Percentiles rank a stretch among this genome's conserved stretches.
These are phyloP conservation scores for Odontocolon sp. DNA, from an alignment of 2,888 invertebrate genomes.

Conservation along the genomic window DNA sequence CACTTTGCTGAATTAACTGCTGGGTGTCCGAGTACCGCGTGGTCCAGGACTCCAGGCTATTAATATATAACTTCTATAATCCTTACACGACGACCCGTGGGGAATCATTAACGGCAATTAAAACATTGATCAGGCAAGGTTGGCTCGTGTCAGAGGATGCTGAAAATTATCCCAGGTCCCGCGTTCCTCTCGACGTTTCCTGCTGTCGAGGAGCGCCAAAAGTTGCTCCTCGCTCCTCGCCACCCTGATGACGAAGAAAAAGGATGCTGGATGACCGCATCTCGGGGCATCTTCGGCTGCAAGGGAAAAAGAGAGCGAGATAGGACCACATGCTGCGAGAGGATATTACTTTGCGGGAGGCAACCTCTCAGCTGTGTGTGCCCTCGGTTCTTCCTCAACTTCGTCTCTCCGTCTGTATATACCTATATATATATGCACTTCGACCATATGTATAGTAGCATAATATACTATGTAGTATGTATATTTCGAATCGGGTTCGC, in stretches of 20 bases:
- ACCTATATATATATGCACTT: constrained; percentile 39
- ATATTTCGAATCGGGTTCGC: constrained; percentile 55
- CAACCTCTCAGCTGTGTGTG: constrained; percentile 51
- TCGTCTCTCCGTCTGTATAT: constrained; percentile 31
- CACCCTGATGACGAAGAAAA: constrained; percentile 29
- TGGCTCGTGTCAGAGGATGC: constrained; percentile 1
- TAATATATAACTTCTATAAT: constrained; percentile 3
- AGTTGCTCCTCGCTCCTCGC: constrained; percentile 23
- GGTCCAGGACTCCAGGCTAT: too few relatives aligned
- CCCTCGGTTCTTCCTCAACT: constrained; percentile 48
- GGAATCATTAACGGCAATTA: constrained; percentile 50
- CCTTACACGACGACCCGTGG: background rate
- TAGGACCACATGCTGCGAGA: constrained; percentile 76
- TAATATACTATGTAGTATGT: constrained; percentile 46
- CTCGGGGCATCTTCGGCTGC: background rate
- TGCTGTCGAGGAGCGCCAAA: constrained; percentile 34
- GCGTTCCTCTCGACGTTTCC: constrained; percentile 1
- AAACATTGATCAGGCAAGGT: constrained; percentile 47
- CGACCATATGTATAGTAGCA: constrained; percentile 49
- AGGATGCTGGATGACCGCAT: constrained; percentile 5
- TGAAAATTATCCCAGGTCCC: constrained; percentile 34
- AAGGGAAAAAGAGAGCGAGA: constrained; percentile 56
- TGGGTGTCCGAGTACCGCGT: too few relatives aligned
- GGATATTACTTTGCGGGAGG: constrained; percentile 78
- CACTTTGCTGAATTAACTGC: too few relatives aligned